These are phyloP conservation scores for Capitulum mitella DNA, from an alignment of 2,888 invertebrate genomes.

Conservation along the genomic window DNA sequence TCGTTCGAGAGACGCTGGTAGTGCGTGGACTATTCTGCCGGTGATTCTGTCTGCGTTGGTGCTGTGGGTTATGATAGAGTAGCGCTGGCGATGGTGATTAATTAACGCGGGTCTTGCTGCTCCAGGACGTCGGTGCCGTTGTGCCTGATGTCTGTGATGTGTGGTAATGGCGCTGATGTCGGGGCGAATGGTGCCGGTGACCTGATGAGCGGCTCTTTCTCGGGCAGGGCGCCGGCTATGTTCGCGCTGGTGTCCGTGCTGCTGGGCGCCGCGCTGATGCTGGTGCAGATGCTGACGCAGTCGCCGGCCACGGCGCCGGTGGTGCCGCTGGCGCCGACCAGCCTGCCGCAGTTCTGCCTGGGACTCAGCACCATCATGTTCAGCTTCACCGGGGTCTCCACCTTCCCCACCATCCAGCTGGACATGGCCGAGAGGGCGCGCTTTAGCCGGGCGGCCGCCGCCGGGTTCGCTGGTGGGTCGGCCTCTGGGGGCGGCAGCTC, in stretches of 20 bases:
- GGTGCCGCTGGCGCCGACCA: background rate
- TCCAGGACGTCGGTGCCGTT: too few relatives aligned
- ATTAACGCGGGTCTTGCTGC: too few relatives aligned
- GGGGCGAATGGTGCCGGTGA: background rate
- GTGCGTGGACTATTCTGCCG: too few relatives aligned
- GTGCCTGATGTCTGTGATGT: too few relatives aligned
- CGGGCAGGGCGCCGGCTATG: constrained; percentile 1
- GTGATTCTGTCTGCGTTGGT: too few relatives aligned
- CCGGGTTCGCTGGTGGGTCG: background rate
- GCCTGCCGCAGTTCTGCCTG: background rate
- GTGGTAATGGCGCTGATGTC: too few relatives aligned
- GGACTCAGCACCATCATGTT: constrained; percentile 16
- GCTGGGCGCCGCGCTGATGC: background rate
- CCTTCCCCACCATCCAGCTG: constrained; percentile 16
- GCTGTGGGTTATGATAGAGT: too few relatives aligned
- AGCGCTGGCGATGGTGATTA: too few relatives aligned
- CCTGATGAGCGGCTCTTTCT: background rate
- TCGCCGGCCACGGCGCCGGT: background rate
- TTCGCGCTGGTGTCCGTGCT: constrained; percentile 13
- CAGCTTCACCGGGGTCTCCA: constrained; percentile 8
- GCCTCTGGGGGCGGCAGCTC: too few relatives aligned
- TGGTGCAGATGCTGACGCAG: background rate
- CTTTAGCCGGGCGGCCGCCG: background rate
- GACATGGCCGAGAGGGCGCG: background rate
- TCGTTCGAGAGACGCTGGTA: too few relatives aligned